A percentile compares a stretch with the other conserved stretches of the same genome.
phyloP scores from a whole-genome alignment of 2,797 vertebrate species.

The Chanos chanos region DNA sequence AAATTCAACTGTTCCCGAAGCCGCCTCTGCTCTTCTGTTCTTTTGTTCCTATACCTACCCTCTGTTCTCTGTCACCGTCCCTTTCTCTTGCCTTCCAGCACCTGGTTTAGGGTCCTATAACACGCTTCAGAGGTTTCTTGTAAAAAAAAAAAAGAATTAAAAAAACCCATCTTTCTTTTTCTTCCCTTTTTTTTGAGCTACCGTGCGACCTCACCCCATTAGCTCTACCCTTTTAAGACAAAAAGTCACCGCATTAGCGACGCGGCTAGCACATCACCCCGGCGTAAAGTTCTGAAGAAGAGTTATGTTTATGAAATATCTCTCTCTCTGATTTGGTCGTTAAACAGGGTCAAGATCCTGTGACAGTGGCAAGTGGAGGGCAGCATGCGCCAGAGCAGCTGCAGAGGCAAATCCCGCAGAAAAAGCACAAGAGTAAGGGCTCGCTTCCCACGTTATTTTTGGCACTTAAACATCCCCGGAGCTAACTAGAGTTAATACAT shows the following conservation, averaged over 20 bases:
- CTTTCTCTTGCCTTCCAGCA: too few relatives aligned
- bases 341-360: constrained; percentile 24
- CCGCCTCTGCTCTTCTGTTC: too few relatives aligned
- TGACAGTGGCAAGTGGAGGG: constrained; percentile 44
- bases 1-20: too few relatives aligned
- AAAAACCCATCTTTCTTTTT: constrained; percentile 44
- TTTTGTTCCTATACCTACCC: too few relatives aligned
- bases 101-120: too few relatives aligned
- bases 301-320: constrained; percentile 42
- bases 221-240: too few relatives aligned
- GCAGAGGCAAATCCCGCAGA: constrained; percentile 47
- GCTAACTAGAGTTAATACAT: constrained; percentile 61
- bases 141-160: constrained; percentile 15
- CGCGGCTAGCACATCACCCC: too few relatives aligned
- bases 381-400: constrained; percentile 51
- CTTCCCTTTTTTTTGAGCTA: constrained; percentile 41
- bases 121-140: too few relatives aligned
- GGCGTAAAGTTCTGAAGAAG: too few relatives aligned
- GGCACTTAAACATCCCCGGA: constrained; percentile 56
- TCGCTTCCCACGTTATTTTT: constrained; percentile 70
- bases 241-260: too few relatives aligned
- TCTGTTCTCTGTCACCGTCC: too few relatives aligned
- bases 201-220: too few relatives aligned
- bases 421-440: constrained; percentile 56
- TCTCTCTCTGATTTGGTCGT: constrained; percentile 6